These are phyloP conservation scores for Chrysemys picta DNA, from an alignment of 2,113 vertebrate genomes.

Conservation along the genomic window DNA sequence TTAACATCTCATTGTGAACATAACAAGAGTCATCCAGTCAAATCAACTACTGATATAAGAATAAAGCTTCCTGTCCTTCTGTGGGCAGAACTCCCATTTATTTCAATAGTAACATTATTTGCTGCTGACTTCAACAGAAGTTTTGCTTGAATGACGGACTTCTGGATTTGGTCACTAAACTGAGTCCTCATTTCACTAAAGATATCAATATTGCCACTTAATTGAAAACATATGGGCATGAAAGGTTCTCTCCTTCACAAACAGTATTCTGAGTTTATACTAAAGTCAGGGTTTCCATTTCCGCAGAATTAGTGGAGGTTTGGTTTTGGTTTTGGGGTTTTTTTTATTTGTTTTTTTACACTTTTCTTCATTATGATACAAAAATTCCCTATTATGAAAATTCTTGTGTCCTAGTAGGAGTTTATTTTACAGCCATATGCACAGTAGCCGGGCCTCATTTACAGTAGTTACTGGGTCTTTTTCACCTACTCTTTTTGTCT, in stretches of 20 bases:
- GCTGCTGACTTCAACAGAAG: not conserved
- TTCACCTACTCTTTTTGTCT: not conserved
- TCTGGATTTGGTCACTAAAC: not conserved
- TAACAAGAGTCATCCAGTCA: not conserved
- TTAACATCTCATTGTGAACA: not conserved
- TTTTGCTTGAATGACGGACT: not conserved
- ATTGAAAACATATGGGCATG: not conserved
- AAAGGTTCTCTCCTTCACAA: not conserved
- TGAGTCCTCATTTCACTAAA: not conserved
- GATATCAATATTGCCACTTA: not conserved
- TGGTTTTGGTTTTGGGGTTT: not conserved
- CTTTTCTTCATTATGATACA: not conserved
- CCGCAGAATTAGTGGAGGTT: not conserved
- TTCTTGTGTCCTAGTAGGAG: not conserved
- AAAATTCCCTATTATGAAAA: not conserved
- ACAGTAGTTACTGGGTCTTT: not conserved
- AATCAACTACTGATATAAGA: not conserved
- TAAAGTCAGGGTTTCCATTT: not conserved
- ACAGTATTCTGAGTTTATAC: not conserved
- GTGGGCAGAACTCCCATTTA: not conserved
- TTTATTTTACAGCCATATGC: not conserved
- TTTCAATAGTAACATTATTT: not conserved
- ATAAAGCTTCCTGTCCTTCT: not conserved
- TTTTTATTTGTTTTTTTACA: not conserved
- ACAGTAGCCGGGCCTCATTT: not conserved